Evolutionary conservation across 2,888 invertebrate genomes (phyloP), one percentile per base, ranked within the genome.

Genomic region (Synergus laeviventris): DNA sequence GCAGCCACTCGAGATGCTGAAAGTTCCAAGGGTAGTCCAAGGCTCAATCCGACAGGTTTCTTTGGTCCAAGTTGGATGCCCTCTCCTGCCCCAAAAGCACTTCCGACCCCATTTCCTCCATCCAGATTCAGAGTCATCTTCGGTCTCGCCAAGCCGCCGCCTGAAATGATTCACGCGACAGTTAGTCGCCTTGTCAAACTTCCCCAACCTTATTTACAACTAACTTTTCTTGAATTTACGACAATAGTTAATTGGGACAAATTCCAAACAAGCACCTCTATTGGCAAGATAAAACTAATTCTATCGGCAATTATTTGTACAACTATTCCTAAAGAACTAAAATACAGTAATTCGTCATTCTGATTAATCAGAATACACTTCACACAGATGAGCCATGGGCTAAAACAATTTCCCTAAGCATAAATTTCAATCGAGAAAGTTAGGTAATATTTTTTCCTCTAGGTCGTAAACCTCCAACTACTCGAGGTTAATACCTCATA

Each of bases 41-140:
- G 88, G 80, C 90, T 92, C 64, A 92, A 85, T 49, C 90, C 91
- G 42, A 91, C 91, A 36, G 92, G 91, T 85, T 92, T 92, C 82
- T 91, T 89, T 14, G 83, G 76, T 3, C 83, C 78, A 42, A 87
- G 81, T 74, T 87, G 86, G 74, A 85, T 86, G 24, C 75, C 54
- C 9, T 82, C 82, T 31, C 73, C 78, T 18, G 78, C 60, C 89
- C 90, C 91, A 91, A 87, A 91, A 76, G 91, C 87, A 81, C 91
- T 91, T 74, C 91, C 91, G 73, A 76, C 74, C 82, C 81, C 82
- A 56, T 81, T 85, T 74, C 81, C 86, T n/a, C 64, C 42, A 77
- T 89, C 89, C 77, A 96, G 93, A 91, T 96, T 96, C 87, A 96
- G 92, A 76, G 95, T 95, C 87, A 96, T 92, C 91, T 95, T 95